Base-by-base conservation (phyloP, 2,113 vertebrate genomes). In the Caranx melampygus region DNA sequence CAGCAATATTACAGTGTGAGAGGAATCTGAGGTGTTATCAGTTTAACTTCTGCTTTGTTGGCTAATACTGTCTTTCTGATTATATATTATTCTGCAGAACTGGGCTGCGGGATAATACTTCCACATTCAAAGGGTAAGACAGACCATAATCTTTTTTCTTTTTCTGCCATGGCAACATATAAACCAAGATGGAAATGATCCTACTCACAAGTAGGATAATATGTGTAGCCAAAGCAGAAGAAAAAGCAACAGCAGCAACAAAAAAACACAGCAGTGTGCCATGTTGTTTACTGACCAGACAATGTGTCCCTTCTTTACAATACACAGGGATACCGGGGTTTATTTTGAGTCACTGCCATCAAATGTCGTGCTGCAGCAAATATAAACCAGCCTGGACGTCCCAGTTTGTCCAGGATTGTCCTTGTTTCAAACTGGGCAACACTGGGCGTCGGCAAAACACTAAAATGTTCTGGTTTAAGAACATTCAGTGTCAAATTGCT, bases 1-100 rank as follows among this genome's bases (percentile, higher is more conserved):
- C 85, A 87, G 76, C 70, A 82, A 80, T 87, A 79, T 78, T 72
- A 87, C 63, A 60, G 51, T 82, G 64, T 76, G 62, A 77, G 68
- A 62, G 13, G 66, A 82, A 83, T 80, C 10, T 72, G 52, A 78
- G 81, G 5, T 61, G 33, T 40, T 73, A 68, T 79, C 60, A 62
- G 45, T 85, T 72, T 42, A 54, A 70, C 40, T 21, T 35, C 42
- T 21, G 34, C 55, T 72, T 65, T 77, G 12, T 42, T 55, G 31
- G 14, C 33, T 3, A n/a, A 18, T 78, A 6, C 47, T 26, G 59
- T 64, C 14, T 60, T 68, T 75, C 42, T 60, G 42, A 6, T 42
- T 61, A 20, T 61, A 20, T 71, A 72, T 68, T 42, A 42, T 42
- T 9, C 8, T 68, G 55, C 45, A 83, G 34, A 37, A 52, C 42